Percentiles rank a stretch among this genome's conserved stretches.
phyloP scores from a whole-genome alignment of 2,888 invertebrate genomes.

The Lymantria dispar region DNA sequence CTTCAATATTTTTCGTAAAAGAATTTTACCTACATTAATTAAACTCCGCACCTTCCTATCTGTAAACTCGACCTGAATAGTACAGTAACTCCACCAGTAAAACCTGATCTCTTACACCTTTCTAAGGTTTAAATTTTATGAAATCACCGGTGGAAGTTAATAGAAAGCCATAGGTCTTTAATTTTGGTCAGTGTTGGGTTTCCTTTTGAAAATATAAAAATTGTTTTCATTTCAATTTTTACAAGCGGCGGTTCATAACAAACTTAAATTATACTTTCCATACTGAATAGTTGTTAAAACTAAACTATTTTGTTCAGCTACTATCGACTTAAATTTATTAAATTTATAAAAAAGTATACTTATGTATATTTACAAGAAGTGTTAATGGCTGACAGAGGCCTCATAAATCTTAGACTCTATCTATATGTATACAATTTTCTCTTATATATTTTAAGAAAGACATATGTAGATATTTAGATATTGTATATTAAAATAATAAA shows the following conservation, averaged over 20 bases:
- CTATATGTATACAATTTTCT: too few species aligned
- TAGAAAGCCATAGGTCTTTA: slow-evolving; percentile 34
- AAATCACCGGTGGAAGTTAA: slow-evolving; percentile 24
- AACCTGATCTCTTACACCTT: slow-evolving; percentile 39
- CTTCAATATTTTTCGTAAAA: slow-evolving; percentile 43
- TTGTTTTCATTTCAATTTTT: slow-evolving; percentile 47
- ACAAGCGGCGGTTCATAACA: slow-evolving; percentile 43
- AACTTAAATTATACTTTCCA: slow-evolving; percentile 31
- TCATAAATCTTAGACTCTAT: too few species aligned
- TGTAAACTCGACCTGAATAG: slow-evolving; percentile 35
- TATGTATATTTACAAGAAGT: too few species aligned
- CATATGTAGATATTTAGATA: too few species aligned
- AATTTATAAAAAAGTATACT: too few species aligned
- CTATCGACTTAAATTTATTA: too few species aligned
- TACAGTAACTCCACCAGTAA: slow-evolving; percentile 34
- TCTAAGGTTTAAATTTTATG: slow-evolving; percentile 5
- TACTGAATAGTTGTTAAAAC: too few species aligned
- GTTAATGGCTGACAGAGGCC: too few species aligned
- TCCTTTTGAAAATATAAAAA: slow-evolving; percentile 53
- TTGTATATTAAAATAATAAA: too few species aligned
- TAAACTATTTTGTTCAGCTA: too few species aligned
- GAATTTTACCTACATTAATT: slow-evolving; percentile 62
- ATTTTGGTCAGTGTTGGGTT: slow-evolving; percentile 28
- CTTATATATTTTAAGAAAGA: too few species aligned
- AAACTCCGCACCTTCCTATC: slow-evolving; percentile 55